Evolutionary conservation across 2,888 invertebrate genomes (phyloP), one percentile per base, ranked within the genome.

Genomic region (Cabera pusaria): DNA sequence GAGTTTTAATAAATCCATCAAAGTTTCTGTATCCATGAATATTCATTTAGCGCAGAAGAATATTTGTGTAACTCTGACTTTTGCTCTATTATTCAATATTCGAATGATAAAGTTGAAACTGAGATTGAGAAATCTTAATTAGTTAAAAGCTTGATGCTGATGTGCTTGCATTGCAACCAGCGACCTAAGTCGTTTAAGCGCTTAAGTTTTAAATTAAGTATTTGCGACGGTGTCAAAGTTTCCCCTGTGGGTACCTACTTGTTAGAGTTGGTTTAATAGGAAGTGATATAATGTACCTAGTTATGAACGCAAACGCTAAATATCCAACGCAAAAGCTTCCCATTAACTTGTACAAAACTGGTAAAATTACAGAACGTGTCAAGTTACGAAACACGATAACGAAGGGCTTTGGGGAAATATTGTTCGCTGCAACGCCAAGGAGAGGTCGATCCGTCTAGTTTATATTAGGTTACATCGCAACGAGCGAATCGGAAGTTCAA

Each of bases 11-110:
- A 72, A 77, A 73, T 74, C 67, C 65, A 74, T 73, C 70, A 64
- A 81, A 82, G 64, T 82, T 83, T 71, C 64, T 46, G 54, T 52
- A 44, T 63, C 61, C 49, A 71, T 74, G 69, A 75, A 78, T 80
- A 78, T 78, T 75, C 66, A 69, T 70, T 17, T 59, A 38, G 40
- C 42, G 38, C 24, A 44, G 39, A 56, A 56, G 12, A 28, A 41
- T 31, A 29, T 48, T 49, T 48, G 48, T 60, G 63, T 42, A 49
- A 56, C 52, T 51, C 47, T 52, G 50, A 53, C 51, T 56, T 52
- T 32, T 34, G 9, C 26, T 43, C 29, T 26, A 22, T 26, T 35
- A 33, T 35, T 36, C 27, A 23, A 39, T 25, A 38, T 38, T 36
- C 29, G 17, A 32, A 35, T 17, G 34, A 9, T 6, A 21, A 45